Evolutionary conservation across 2,797 vertebrate species (phyloP).

Genomic region (Astyanax mexicanus): DNA sequence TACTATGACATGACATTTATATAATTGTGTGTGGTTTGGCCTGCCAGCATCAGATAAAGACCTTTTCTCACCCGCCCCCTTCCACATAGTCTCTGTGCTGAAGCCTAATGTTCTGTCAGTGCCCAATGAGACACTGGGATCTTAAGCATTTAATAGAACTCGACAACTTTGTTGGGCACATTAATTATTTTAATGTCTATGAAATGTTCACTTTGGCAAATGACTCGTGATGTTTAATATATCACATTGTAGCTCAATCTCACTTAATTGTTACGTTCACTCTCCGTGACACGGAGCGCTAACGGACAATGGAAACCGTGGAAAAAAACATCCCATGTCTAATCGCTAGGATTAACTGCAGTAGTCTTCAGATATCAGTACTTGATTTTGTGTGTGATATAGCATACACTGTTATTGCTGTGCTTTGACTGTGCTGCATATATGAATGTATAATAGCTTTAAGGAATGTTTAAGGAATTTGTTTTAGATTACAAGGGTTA

Average conservation of each 20-base stretch:
- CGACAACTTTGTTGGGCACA: slow-evolving; percentile 67
- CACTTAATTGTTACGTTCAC: slow-evolving; percentile 21
- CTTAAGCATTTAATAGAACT: slow-evolving; percentile 69
- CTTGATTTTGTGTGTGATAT: not conserved
- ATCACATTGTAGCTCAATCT: slow-evolving; percentile 36
- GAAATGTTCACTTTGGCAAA: slow-evolving; percentile 65
- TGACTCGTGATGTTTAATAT: slow-evolving; percentile 62
- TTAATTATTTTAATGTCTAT: slow-evolving; percentile 68
- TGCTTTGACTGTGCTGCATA: not conserved
- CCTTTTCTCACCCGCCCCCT: slow-evolving; percentile 35
- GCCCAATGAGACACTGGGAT: slow-evolving; percentile 63
- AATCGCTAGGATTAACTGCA: not conserved
- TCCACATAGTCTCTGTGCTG: slow-evolving; percentile 25
- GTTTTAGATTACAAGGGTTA: too few species aligned
- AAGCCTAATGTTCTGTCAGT: slow-evolving; percentile 45
- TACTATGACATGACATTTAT: slow-evolving; percentile 24
- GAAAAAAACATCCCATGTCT: slow-evolving; percentile 8
- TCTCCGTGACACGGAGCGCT: slow-evolving; percentile 10
- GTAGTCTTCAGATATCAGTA: not conserved
- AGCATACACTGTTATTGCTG: not conserved
- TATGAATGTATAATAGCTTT: not conserved
- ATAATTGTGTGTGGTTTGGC: slow-evolving; percentile 27
- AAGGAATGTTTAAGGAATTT: not conserved
- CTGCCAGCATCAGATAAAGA: slow-evolving; percentile 41
- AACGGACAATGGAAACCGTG: not conserved